Evolutionary conservation across 1,140 invertebrate species (phyloP), one percentile per base, ranked within the genome.

Genomic region (Papilio helenus): DNA sequence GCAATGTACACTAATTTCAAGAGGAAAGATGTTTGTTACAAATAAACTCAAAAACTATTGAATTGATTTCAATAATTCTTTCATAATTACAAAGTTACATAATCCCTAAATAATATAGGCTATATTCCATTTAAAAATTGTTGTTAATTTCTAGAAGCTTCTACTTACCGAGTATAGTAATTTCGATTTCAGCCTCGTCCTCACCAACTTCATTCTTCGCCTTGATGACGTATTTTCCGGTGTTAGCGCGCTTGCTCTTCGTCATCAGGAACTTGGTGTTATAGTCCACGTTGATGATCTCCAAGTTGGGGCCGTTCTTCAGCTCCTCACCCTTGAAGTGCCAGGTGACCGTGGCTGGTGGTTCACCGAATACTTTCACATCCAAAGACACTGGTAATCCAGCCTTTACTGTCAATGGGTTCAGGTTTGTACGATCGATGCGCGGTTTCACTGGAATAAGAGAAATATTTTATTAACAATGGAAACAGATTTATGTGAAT

Each of bases 201-300:
- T 99, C 97, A 7, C 99, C 99, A 65, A 98, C 98, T 88, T 97
- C 97, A 90, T 99, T 99, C 85, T 97, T 97, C 1, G 99, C 98
- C 76, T 96, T 98, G 79, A 99, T 97, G 0, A 96, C 97, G 87
- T 99, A 99, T 92, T 97, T 98, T 39, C 99, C 99, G 80, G 97
- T 97, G 85, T 99, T 97, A 7, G 93, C 94, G 39, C 98, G 95
- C 88, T 98, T 97, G 3, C 97, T 96, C 87, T 97, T 97, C 84
- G 98, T 95, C 68, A 99, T 96, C 83, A 98, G 96, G 93, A 99
- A 97, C 94, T 98, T 98, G 0, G 98, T 98, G 85, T 98, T 98
- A 86, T 98, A 98, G 86, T 98, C 98, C 76, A 98, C 95, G 86
- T 97, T 98, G 87, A 98, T 97, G 78, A 98, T 97, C 80, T 97